Conservation (phyloP, 2,888 invertebrate species). For the Neoascia interrupta region DNA sequence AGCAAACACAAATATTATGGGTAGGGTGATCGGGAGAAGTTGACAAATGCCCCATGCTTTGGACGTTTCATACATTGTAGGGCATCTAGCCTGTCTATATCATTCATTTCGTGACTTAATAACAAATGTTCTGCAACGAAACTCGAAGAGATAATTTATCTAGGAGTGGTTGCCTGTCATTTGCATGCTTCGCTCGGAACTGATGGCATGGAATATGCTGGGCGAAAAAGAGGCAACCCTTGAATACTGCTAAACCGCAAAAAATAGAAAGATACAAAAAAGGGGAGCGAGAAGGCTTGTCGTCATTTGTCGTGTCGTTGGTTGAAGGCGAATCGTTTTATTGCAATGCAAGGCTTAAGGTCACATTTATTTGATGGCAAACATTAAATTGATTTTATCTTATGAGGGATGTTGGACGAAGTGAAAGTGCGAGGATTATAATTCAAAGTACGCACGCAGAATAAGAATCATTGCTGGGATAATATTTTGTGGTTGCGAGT, state of each 20-base stretch:
- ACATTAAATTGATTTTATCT: constrained; percentile 57
- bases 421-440: too few relatives aligned
- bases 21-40: constrained; percentile 29
- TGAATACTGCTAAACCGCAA: not conserved
- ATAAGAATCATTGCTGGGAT: too few relatives aligned
- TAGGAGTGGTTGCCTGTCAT: constrained; percentile 62
- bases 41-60: constrained; percentile 42
- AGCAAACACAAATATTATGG: not conserved
- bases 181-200: constrained; percentile 45
- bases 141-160: constrained; percentile 57
- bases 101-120: constrained; percentile 47
- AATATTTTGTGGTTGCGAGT: too few relatives aligned
- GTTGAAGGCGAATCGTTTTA: constrained; percentile 49
- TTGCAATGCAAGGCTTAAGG: constrained; percentile 56
- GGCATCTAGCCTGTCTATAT: constrained; percentile 39
- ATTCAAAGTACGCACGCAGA: too few relatives aligned
- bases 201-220: constrained; percentile 21
- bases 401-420: not conserved
- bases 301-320: constrained; percentile 24
- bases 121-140: constrained; percentile 54
- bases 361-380: constrained; percentile 45
- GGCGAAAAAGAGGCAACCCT: constrained; percentile 4
- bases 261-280: not conserved
- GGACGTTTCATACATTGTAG: constrained; percentile 23
- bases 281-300: constrained; percentile 37